Base-by-base conservation (phyloP, 2,888 invertebrate genomes). In the Papilio protenor region DNA sequence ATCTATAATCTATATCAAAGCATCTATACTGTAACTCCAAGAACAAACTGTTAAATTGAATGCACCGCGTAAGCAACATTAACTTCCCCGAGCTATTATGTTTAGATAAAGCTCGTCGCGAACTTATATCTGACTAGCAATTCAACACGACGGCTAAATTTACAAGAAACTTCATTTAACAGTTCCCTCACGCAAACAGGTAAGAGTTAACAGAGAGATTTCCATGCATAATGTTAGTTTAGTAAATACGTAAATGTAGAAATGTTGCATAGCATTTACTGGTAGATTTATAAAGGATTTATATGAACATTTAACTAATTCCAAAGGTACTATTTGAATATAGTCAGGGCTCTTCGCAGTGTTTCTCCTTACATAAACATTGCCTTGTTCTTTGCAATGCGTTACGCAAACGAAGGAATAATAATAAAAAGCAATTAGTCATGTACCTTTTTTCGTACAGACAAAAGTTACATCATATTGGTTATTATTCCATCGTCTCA, bases 161-260 rank as follows among this genome's bases (percentile, higher is more conserved):
- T 59, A 47, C n/a, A 49, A 61, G 18, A 23, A 76, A 76, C 49
- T 59, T 61, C 61, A 59, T 61, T 61, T 49, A 21, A 14, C 21
- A 76, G 71, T 76, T 72, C 12, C 61, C 71, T 76, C 76, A 76
- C 71, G 72, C 59, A 76, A 71, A 49, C 47, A 21, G 49, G 47
- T 71, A 16, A 21, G 40, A 45, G n/a, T 72, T 71, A 72, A 61
- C 49, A 10, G 33, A 40, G 70, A 61, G 27, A 72, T 76, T 71
- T 66, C 10, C 52, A 21, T n/a, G 55, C 69, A 69, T 52, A 66
- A 64, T 55, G 52, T 73, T 52, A 71, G 52, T 52, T 52, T 52
- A 71, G 52, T 71, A 52, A 71, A 71, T 71, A 71, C 11, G 27
- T 14, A 57, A 59, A 23, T 21, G 12, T 47, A 47, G 47, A 11